These are phyloP conservation scores for Sebastes iracundus DNA, from an alignment of 2,797 vertebrate species.

Conservation along the genomic window DNA sequence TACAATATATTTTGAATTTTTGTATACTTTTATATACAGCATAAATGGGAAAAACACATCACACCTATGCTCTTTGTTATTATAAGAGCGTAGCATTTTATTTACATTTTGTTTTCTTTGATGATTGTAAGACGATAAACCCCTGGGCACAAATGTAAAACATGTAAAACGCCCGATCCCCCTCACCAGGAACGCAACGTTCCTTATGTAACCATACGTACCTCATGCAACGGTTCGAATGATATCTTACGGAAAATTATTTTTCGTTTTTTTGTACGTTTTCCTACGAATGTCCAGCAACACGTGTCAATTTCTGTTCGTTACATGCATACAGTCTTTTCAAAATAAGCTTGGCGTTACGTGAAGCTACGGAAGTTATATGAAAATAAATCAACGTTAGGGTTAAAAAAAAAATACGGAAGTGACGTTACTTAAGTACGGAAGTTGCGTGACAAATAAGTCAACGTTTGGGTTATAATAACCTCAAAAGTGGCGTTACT, in stretches of 20 bases:
- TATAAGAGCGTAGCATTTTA: conserved; percentile 45
- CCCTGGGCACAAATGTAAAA: background rate
- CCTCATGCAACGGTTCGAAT: background rate
- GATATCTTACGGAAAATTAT: background rate
- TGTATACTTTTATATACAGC: conserved; percentile 56
- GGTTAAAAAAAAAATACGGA: too few relatives aligned
- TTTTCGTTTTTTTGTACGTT: background rate
- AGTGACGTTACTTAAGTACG: too few relatives aligned
- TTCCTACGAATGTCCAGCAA: background rate
- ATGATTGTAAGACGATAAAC: background rate
- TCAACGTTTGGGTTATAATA: too few relatives aligned
- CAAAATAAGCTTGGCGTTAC: background rate
- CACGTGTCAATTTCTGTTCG: background rate
- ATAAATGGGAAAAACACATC: conserved; percentile 12
- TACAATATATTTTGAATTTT: conserved; percentile 49
- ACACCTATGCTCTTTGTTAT: conserved; percentile 49
- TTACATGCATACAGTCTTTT: background rate
- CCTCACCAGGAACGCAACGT: background rate
- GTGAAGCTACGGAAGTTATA: too few relatives aligned
- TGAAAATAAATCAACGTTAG: too few relatives aligned
- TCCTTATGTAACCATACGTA: too few relatives aligned
- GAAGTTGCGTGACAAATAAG: too few relatives aligned
- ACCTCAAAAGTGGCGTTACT: too few relatives aligned
- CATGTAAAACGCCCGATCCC: too few relatives aligned
- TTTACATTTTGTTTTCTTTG: conserved; percentile 48